Percentiles rank a stretch among this genome's conserved stretches.
phyloP scores from a whole-genome alignment of 1,140 invertebrate species.

The Drosophila sp. region DNA sequence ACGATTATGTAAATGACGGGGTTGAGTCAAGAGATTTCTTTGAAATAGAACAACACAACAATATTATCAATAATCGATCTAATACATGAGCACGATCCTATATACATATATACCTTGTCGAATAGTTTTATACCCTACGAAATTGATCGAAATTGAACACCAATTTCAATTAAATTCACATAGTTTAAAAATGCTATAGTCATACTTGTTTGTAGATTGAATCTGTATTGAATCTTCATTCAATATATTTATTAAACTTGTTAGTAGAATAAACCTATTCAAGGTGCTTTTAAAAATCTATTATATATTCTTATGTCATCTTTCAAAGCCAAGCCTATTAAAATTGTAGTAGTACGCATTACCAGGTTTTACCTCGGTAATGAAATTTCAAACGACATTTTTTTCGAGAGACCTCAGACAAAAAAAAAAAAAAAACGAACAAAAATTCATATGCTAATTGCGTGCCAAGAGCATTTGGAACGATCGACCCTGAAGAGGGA shows the following conservation, averaged over 20 bases:
- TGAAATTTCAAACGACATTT: slow-evolving; percentile 49
- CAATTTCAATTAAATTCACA: too few relatives aligned
- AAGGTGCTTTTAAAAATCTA: background rate
- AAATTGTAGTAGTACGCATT: slow-evolving; percentile 17
- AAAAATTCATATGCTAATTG: slow-evolving; percentile 60
- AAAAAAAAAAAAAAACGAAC: background rate
- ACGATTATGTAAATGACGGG: background rate
- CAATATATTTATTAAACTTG: too few relatives aligned
- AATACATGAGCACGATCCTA: too few relatives aligned
- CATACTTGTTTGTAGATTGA: too few relatives aligned
- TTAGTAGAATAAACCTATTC: too few relatives aligned
- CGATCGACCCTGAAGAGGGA: slow-evolving; percentile 48
- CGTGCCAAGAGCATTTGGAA: slow-evolving; percentile 51
- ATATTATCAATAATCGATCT: background rate
- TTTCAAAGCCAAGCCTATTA: slow-evolving; percentile 30
- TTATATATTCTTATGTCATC: slow-evolving; percentile 10
- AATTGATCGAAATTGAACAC: too few relatives aligned
- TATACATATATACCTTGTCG: too few relatives aligned
- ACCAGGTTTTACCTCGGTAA: slow-evolving; percentile 20
- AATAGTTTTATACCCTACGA: too few relatives aligned
- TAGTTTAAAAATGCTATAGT: too few relatives aligned
- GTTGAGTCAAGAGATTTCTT: background rate
- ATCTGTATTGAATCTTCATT: too few relatives aligned
- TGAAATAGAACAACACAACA: slow-evolving; percentile 6
- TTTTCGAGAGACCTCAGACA: slow-evolving; percentile 29